phyloP scores from a whole-genome alignment of 2,888 invertebrate species.

The Tipula helvola region DNA sequence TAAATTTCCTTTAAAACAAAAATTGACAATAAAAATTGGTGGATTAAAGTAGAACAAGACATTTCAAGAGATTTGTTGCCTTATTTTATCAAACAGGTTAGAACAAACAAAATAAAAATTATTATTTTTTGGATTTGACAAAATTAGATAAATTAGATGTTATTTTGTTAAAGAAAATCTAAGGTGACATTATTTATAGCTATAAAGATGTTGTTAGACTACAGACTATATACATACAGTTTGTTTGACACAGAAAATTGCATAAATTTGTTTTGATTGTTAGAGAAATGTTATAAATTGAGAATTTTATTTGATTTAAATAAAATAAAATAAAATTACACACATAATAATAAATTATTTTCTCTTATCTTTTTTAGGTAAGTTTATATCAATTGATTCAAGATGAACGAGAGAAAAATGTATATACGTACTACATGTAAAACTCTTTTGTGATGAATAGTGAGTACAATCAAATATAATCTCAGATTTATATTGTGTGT shows the following conservation, averaged over 20 bases:
- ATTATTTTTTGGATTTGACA: not conserved
- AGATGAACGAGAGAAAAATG: not conserved
- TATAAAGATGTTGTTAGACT: not conserved
- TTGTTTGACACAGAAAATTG: not conserved
- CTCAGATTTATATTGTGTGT: not conserved
- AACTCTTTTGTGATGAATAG: not conserved
- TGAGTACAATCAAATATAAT: not conserved
- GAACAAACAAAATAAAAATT: not conserved
- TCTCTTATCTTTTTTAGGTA: not conserved
- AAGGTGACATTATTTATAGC: not conserved
- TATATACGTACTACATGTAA: not conserved
- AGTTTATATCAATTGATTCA: not conserved
- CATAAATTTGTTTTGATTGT: not conserved
- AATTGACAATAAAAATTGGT: not conserved
- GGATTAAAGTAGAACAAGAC: not conserved
- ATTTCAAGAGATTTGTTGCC: not conserved
- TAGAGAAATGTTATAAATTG: not conserved
- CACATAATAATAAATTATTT: not conserved
- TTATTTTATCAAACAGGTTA: not conserved
- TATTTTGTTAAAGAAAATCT: not conserved
- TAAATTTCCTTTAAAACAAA: not conserved
- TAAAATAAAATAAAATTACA: not conserved
- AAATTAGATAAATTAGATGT: not conserved
- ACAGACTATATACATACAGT: not conserved
- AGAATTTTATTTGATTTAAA: constrained; percentile 1